These are phyloP conservation scores for Drosophila pruinosa DNA, from an alignment of 1,140 invertebrate genomes.

Conservation along the genomic window DNA sequence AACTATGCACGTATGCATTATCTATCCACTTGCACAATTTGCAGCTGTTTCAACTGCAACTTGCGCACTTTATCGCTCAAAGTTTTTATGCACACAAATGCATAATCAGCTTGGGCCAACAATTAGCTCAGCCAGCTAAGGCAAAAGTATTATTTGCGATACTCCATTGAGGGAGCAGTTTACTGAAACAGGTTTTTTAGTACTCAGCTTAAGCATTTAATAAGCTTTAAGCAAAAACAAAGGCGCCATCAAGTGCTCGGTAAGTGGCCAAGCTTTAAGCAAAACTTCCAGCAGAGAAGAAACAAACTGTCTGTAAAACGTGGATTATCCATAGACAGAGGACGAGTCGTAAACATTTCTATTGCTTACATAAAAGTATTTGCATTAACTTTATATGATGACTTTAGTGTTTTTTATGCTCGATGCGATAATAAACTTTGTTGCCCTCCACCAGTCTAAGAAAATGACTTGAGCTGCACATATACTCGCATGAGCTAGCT, in stretches of 20 bases:
- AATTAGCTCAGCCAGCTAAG: not conserved
- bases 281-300: not conserved
- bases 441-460: not conserved
- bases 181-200: not conserved
- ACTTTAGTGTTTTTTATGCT: conserved; percentile 12
- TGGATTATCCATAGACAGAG: not conserved
- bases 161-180: not conserved
- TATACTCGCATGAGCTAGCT: not conserved
- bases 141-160: not conserved
- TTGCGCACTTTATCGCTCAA: too few relatives aligned
- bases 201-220: not conserved
- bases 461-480: too few relatives aligned
- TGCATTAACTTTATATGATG: conserved; percentile 22
- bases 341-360: not conserved
- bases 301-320: not conserved
- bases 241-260: not conserved
- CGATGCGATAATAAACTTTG: conserved; percentile 3
- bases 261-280: not conserved
- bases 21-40: too few relatives aligned
- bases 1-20: too few relatives aligned
- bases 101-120: not conserved
- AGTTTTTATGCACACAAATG: not conserved
- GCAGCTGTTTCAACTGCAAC: too few relatives aligned
- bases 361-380: conserved; percentile 13
- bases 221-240: not conserved